These are phyloP conservation scores for Chionis minor DNA, from an alignment of 2,113 vertebrate genomes.

Conservation along the genomic window DNA sequence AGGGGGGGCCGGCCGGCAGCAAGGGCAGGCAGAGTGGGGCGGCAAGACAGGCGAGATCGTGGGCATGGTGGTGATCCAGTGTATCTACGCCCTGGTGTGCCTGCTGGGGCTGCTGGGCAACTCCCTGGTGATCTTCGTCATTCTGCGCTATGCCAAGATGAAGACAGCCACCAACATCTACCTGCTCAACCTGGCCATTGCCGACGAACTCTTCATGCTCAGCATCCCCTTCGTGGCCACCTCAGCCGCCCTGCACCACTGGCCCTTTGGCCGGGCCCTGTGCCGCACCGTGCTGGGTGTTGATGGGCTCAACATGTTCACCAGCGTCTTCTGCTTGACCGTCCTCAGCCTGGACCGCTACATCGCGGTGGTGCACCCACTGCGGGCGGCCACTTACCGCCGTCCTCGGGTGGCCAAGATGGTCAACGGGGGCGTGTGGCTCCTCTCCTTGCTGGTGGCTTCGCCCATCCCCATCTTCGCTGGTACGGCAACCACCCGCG, in stretches of 20 bases:
- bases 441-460: conserved; percentile 86
- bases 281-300: conserved; percentile 88
- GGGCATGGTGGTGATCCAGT: conserved; percentile 81
- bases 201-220: conserved; percentile 88
- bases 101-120: conserved; percentile 88
- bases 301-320: conserved; percentile 91
- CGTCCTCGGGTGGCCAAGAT: conserved; percentile 87
- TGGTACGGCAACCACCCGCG: conserved; percentile 77
- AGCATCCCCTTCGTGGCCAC: conserved; percentile 88
- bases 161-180: conserved; percentile 92
- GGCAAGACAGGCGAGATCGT: background rate
- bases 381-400: conserved; percentile 87
- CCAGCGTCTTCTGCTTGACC: conserved; percentile 88
- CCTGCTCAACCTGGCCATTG: conserved; percentile 89
- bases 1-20: background rate
- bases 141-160: conserved; percentile 90
- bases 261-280: conserved; percentile 86
- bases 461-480: conserved; percentile 87
- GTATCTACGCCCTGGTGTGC: conserved; percentile 87
- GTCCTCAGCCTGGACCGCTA: conserved; percentile 90
- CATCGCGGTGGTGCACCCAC: conserved; percentile 87
- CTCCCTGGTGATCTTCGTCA: conserved; percentile 90
- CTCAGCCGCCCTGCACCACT: conserved; percentile 83
- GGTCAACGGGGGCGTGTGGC: conserved; percentile 86
- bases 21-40: background rate